Evolutionary conservation across 2,888 invertebrate genomes (phyloP), one percentile per base, ranked within the genome.

Genomic region (Listrodromus nycthemerus): DNA sequence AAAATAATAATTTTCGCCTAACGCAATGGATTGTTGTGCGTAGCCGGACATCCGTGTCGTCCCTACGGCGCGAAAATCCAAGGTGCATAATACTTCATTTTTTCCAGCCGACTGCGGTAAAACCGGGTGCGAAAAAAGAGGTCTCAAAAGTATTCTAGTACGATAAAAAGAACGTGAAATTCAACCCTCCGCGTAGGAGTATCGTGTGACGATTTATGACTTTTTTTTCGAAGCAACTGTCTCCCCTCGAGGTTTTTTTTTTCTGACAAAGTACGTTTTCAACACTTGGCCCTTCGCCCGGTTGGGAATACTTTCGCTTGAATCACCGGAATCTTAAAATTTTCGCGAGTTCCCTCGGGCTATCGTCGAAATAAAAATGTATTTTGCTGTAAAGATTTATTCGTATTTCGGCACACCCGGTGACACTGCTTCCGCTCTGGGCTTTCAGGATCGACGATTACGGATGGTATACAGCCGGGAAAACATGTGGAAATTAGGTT

Each of bases 1-100:
- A 67, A 27, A 4, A 58, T 4, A 27, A 8, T 52, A n/a, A 8
- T 19, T 21, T 48, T 45, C 30, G 69, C 52, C 41, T 69, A 74
- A 80, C 73, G 48, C 82, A 67, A 55, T 48, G 61, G 76, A 73
- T 82, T 82, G 80, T 84, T 55, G 55, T 79, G 41, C 67, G 74
- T 63, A 50, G 61, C 55, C 75, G 69, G 70, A 37, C 61, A 45
- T 55, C 65, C 58, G 63, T 71, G 63, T 61, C 55, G 52, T 83
- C 70, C 55, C 70, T 61, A 63, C 50, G 37, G 50, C 41, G 27
- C n/a, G 37, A n/a, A 41, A 45, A 7, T 4, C 10, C 45, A 45
- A 69, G 30, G 27, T 27, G 30, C 21, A 69, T 8, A 50, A 30
- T 30, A 27, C 7, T 24, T 13, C 21, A 50, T 33, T 70, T 27